Evolutionary conservation across 1,140 invertebrate species (phyloP), one percentile per base, ranked within the genome.

Genomic region (Sarcophaga bullata): DNA sequence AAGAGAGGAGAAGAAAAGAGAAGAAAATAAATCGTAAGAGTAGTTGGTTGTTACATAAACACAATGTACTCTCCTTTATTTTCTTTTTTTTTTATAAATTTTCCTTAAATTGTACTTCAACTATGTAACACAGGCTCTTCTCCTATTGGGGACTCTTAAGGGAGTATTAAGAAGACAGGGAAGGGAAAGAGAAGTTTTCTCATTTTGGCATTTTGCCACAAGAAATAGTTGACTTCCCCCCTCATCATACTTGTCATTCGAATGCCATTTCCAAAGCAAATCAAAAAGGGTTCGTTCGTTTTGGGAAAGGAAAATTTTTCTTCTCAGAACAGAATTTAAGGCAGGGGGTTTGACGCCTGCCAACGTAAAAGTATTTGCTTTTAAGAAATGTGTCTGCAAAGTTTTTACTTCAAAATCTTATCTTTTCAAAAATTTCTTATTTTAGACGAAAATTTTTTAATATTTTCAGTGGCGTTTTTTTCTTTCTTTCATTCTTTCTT

Each of bases 131-230:
- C 13, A n/a, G 54, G 13, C 54, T 58, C 54, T 58, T 58, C 6
- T 7, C 25, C 25, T 37, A 37, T 37, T 37, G 25, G 25, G 25
- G 25, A 37, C 25, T 4, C 10, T 58, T n/a, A 0, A 58, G 7
- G 15, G 11, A 37, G 3, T 13, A 58, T 5, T 4, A 58, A 58
- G 13, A 58, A 37, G 25, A 37, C 1, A 37, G 25, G 25, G 25
- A 37, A 37, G 4, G 25, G 4, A 37, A 4, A 4, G 25, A 37
- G 25, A 37, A 4, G 0, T 10, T 52, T 6, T 52, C 6, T 52
- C 50, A 52, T 52, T 68, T 68, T 68, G 62, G 62, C 62, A 68
- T 25, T 19, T 68, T 68, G 62, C 62, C 62, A 68, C 19, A 19
- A 19, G 62, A 68, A 68, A 68, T 68, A 68, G 8, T 25, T 19